A percentile compares a stretch with the other conserved stretches of the same genome.
phyloP scores from a whole-genome alignment of 2,113 vertebrate genomes.

The Hippocampus mohnikei region DNA sequence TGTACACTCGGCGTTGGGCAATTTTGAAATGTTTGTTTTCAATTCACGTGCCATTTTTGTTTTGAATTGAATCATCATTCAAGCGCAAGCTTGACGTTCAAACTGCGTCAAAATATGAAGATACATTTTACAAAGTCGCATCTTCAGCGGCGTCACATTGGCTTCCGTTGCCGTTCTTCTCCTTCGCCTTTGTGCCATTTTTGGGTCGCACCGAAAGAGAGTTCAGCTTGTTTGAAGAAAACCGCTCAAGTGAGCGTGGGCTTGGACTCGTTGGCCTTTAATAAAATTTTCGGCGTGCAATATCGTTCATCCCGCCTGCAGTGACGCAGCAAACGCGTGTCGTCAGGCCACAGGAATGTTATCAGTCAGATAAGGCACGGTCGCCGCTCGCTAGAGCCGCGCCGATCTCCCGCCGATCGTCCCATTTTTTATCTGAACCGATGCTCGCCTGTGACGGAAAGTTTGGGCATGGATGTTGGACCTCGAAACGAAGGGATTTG shows the following conservation, averaged over 20 bases:
- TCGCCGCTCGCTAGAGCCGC: not conserved
- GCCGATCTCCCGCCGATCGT: not conserved
- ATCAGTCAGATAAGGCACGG: constrained; percentile 42
- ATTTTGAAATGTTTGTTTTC: too few species aligned
- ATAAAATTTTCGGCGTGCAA: constrained; percentile 14
- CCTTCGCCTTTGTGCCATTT: not conserved
- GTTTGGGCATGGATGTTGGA: constrained; percentile 21
- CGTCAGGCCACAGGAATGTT: constrained; percentile 66
- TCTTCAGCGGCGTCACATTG: too few species aligned
- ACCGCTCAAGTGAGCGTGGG: not conserved
- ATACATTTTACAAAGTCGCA: too few species aligned
- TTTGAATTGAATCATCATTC: too few species aligned
- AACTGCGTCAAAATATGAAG: too few species aligned
- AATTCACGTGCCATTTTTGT: too few species aligned
- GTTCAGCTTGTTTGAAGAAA: not conserved
- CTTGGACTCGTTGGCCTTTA: not conserved
- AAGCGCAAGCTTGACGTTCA: too few species aligned
- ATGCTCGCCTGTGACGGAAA: not conserved
- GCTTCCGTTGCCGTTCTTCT: too few species aligned
- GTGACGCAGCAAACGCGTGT: constrained; percentile 36
- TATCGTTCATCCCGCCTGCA: constrained; percentile 16
- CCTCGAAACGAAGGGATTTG: constrained; percentile 55
- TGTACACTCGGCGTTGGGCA: too few species aligned
- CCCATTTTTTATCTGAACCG: not conserved
- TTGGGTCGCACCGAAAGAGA: not conserved